Evolutionary conservation across 2,797 vertebrate genomes (phyloP).

Genomic region (Pangasius mekongensis): DNA sequence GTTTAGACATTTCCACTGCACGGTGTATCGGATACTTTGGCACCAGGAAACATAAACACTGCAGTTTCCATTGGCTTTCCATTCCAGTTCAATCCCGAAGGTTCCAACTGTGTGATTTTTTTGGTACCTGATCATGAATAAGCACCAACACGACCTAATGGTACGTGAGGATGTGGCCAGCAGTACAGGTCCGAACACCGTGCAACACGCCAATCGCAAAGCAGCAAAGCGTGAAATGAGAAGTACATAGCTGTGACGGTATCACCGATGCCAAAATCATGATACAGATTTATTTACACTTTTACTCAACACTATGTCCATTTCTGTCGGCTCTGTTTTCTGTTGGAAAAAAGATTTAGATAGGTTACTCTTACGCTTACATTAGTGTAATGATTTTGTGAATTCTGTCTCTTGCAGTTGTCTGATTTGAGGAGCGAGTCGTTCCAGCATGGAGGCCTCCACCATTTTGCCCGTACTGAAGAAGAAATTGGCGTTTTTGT

Average conservation of each 20-base stretch:
- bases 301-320: background rate
- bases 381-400: background rate
- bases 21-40: background rate
- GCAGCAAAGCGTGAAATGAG: background rate
- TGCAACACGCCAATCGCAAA: background rate
- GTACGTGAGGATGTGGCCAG: background rate
- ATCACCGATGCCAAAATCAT: background rate
- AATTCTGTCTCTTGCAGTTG: constrained; percentile 30
- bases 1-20: background rate
- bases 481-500: constrained; percentile 96
- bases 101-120: background rate
- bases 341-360: background rate
- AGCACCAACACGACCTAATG: background rate
- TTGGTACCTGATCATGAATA: background rate
- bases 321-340: background rate
- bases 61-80: background rate
- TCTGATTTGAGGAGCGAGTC: constrained; percentile 25
- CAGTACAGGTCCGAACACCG: background rate
- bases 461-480: constrained; percentile 90
- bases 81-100: background rate
- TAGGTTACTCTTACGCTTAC: background rate
- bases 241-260: background rate
- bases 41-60: background rate
- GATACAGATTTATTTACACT: background rate
- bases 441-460: constrained; percentile 87